phyloP scores from a whole-genome alignment of 2,113 vertebrate genomes.

The Alaudala cheleensis region DNA sequence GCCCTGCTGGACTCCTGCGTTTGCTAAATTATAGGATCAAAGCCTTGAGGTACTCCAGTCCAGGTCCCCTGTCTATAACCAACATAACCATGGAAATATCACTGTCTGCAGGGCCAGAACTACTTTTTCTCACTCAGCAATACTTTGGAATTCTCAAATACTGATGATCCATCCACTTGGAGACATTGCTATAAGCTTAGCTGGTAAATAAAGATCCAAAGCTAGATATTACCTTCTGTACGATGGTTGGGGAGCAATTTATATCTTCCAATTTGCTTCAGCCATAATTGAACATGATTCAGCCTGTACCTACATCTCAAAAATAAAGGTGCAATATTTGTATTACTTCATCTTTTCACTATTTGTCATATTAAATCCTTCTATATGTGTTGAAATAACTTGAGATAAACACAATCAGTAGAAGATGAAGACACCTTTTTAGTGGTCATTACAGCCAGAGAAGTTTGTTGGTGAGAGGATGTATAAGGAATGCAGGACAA shows the following conservation, averaged over 20 bases:
- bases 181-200: background rate
- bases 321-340: background rate
- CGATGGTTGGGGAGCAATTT: background rate
- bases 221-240: background rate
- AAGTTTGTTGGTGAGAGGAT: background rate
- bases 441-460: background rate
- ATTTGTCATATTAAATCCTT: background rate
- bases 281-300: background rate
- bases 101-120: background rate
- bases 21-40: constrained; percentile 28
- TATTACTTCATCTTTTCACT: background rate
- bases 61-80: background rate
- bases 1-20: background rate
- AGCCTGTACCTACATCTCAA: background rate
- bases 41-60: background rate
- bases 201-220: background rate
- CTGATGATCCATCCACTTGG: background rate
- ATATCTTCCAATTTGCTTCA: background rate
- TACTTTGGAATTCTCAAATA: background rate
- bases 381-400: background rate
- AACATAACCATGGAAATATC: background rate
- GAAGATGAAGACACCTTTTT: background rate
- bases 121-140: background rate
- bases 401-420: background rate
- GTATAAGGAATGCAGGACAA: background rate